Base-by-base conservation (phyloP, 2,797 vertebrate species). In the Apogon talboti region DNA sequence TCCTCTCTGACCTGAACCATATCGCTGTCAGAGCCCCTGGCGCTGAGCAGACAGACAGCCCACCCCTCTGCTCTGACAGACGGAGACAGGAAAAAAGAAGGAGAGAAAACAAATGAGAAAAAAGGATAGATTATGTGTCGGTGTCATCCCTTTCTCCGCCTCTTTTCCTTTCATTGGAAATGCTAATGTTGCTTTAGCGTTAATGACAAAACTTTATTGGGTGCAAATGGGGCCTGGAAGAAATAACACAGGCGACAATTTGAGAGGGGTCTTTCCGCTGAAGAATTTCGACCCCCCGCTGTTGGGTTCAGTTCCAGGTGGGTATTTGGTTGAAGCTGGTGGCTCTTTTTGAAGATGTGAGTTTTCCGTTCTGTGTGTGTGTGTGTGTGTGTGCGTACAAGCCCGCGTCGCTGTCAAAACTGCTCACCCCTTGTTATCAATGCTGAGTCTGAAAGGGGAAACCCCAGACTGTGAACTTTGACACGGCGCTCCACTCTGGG, bases 21-120 rank as follows among this genome's bases (percentile, higher is more conserved):
- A 91, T 91, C 82, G 2, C 50, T 92, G 85, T 86, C 86, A 86
- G 81, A 82, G 89, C 87, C 90, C 65, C 82, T 85, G 89, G 87
- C 85, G 5, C 64, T 84, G 65, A 74, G 71, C 65, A 86, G 78
- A 82, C 78, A 85, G 77, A 79, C 83, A 79, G 79, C 77, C 78
- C 78, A 76, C 66, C 78, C 75, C 67, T 81, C 63, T 53, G 48
- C 56, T 65, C 59, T 41, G 47, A 82, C 74, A 83, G 74, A 71
- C 62, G 61, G 50, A 65, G 48, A 52, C 54, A 49, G 41, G 44
- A 24, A 6, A 11, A 4, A 4, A 16, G 54, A 49, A 71, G 48
- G 55, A 8, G 76, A 8, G 50, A 48, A 53, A 52, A 64, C 62
- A 83, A 80, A 67, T 2, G 51, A 66, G 70, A 80, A 80, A 80